Conservation (phyloP, 2,888 invertebrate genomes). For the Synanthedon myopaeformis region DNA sequence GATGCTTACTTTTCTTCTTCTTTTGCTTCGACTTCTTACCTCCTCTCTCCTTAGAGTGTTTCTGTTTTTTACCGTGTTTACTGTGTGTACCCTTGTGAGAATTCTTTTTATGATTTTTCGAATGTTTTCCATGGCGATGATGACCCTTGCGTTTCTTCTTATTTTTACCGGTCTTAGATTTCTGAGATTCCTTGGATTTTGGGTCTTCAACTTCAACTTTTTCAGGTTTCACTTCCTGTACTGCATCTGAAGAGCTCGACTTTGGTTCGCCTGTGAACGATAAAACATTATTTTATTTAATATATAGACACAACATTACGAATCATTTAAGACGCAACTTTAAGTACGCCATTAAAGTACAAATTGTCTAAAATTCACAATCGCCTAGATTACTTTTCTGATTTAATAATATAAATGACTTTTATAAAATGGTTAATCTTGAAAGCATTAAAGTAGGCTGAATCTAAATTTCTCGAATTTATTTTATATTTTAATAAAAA, state of each 20-base stretch:
- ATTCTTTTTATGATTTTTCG: slow-evolving; percentile 50
- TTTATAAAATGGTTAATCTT: too few species aligned
- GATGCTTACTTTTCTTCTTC: slow-evolving; percentile 55
- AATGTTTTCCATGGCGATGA: slow-evolving; percentile 60
- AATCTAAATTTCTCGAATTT: neutral
- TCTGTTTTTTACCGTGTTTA: slow-evolving; percentile 44
- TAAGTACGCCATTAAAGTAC: too few species aligned
- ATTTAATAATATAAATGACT: too few species aligned
- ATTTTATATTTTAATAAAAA: neutral
- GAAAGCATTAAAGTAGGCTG: too few species aligned
- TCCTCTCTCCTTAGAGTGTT: slow-evolving; percentile 52
- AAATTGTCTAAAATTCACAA: too few species aligned
- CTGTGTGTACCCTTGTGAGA: slow-evolving; percentile 39
- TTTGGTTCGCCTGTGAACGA: slow-evolving; percentile 33
- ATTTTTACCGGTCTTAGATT: slow-evolving; percentile 43
- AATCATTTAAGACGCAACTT: too few species aligned
- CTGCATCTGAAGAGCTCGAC: slow-evolving; percentile 36
- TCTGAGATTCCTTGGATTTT: slow-evolving; percentile 52
- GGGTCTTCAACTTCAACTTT: slow-evolving; percentile 20
- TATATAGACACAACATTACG: too few species aligned
- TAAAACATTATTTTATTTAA: too few species aligned
- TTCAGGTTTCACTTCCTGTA: slow-evolving; percentile 10
- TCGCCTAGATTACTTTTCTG: too few species aligned
- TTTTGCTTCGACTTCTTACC: slow-evolving; percentile 62
- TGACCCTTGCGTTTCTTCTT: slow-evolving; percentile 61